These are phyloP conservation scores for Phylloscopus collybita DNA, from an alignment of 2,797 vertebrate genomes.

Conservation along the genomic window DNA sequence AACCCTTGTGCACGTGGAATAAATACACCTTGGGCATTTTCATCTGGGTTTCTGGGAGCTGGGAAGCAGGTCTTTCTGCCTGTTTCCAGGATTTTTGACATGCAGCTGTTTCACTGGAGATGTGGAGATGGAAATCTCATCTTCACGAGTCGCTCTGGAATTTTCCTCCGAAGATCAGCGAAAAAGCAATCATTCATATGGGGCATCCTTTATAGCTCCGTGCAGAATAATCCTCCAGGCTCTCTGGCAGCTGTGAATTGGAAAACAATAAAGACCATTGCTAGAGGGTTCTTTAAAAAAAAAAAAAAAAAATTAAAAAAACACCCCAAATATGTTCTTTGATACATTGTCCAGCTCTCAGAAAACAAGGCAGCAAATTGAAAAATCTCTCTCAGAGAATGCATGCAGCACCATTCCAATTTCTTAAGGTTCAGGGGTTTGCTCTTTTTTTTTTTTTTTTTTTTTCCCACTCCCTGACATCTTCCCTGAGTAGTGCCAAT, in stretches of 20 bases:
- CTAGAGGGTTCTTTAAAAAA: neutral
- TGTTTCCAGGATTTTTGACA: neutral
- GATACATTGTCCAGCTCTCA: neutral
- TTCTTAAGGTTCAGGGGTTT: neutral
- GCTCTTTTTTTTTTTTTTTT: neutral
- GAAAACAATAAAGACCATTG: constrained; percentile 9
- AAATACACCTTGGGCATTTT: neutral
- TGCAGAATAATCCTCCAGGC: constrained; percentile 32
- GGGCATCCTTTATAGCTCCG: constrained; percentile 16
- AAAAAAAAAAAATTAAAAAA: neutral
- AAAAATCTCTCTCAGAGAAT: neutral
- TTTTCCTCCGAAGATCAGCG: constrained; percentile 33
- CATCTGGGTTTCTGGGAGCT: neutral
- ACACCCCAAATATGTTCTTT: neutral
- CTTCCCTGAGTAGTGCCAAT: neutral
- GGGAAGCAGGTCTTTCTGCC: neutral
- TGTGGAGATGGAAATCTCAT: constrained; percentile 30
- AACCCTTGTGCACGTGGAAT: neutral
- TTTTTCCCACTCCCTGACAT: neutral
- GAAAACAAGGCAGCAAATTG: neutral
- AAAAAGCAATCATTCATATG: constrained; percentile 7
- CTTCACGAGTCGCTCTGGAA: neutral
- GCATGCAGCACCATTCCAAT: neutral
- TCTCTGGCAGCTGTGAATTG: neutral
- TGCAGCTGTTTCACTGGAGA: neutral